Percentiles rank a stretch among this genome's conserved stretches.
phyloP scores from a whole-genome alignment of 92 coral and sea anemone genomes.

The Plumapathes pennacea region DNA sequence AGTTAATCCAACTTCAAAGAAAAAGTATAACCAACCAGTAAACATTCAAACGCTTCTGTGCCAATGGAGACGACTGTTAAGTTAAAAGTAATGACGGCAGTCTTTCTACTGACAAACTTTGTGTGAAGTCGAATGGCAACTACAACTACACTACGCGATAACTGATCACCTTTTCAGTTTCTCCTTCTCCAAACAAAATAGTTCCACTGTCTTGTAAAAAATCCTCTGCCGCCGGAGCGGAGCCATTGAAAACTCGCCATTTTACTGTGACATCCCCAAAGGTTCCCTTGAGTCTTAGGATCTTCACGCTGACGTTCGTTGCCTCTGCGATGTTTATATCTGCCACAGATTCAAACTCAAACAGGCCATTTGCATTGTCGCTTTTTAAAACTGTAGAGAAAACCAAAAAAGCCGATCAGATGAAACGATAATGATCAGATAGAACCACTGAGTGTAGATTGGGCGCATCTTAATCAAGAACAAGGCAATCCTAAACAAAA shows the following conservation, averaged over 20 bases:
- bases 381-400: slow-evolving; percentile 74
- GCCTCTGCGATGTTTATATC: slow-evolving; percentile 54
- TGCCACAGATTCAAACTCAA: slow-evolving; percentile 58
- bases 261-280: slow-evolving; percentile 59
- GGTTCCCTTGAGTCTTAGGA: slow-evolving; percentile 57
- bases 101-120: no score
- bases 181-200: slow-evolving; percentile 55
- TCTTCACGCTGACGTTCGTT: slow-evolving; percentile 49
- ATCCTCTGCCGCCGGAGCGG: slow-evolving; percentile 64
- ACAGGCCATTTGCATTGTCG: slow-evolving; percentile 97
- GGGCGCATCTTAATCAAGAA: no score
- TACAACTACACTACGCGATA: not conserved
- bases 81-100: no score
- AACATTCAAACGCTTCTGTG: no score
- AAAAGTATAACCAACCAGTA: no score
- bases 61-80: no score
- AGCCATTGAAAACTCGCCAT: slow-evolving; percentile 74
- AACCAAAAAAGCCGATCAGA: no score
- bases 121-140: no score
- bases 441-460: no score
- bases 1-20: no score
- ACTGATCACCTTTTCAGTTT: slow-evolving; percentile 46
- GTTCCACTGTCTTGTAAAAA: slow-evolving; percentile 65
- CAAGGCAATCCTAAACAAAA: no score
- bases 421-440: no score